These are phyloP conservation scores for Papilio helenus DNA, from an alignment of 1,140 invertebrate species.

Conservation along the genomic window DNA sequence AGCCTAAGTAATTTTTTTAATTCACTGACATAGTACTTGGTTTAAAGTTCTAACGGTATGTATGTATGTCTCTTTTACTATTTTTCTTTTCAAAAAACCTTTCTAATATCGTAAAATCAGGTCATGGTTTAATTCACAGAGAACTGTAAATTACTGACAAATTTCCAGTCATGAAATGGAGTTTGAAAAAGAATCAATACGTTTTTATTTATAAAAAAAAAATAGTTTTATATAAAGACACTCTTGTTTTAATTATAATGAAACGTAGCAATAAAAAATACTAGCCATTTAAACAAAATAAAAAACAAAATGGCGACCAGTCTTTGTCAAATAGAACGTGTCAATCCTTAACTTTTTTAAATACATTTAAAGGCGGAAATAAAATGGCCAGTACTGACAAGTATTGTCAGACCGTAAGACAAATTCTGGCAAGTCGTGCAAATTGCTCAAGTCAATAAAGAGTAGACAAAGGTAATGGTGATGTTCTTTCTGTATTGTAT, in stretches of 20 bases:
- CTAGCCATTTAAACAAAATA: not conserved
- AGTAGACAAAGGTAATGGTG: conserved; percentile 65
- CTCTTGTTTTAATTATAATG: too few relatives aligned
- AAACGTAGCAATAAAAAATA: not conserved
- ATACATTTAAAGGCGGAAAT: conserved; percentile 52
- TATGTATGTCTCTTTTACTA: not conserved
- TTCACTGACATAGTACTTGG: too few relatives aligned
- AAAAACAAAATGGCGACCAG: not conserved
- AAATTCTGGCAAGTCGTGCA: conserved; percentile 66
- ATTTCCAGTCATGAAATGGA: conserved; percentile 1
- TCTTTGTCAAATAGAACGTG: conserved; percentile 40
- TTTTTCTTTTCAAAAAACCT: not conserved
- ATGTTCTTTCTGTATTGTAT: conserved; percentile 74
- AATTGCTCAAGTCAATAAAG: conserved; percentile 70
- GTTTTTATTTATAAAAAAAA: not conserved
- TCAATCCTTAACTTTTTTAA: conserved; percentile 37
- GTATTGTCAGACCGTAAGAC: conserved; percentile 52
- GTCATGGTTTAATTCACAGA: conserved; percentile 19
- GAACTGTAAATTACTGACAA: conserved; percentile 23
- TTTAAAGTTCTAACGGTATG: too few relatives aligned
- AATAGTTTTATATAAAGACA: too few relatives aligned
- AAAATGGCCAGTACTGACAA: conserved; percentile 54
- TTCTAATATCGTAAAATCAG: not conserved
- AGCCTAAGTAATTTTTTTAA: too few relatives aligned
- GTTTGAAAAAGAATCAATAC: not conserved